Percentiles rank a stretch among this genome's conserved stretches.
These are phyloP conservation scores for Microtus pennsylvanicus DNA, from an alignment of 2,113 vertebrate species.

Conservation along the genomic window DNA sequence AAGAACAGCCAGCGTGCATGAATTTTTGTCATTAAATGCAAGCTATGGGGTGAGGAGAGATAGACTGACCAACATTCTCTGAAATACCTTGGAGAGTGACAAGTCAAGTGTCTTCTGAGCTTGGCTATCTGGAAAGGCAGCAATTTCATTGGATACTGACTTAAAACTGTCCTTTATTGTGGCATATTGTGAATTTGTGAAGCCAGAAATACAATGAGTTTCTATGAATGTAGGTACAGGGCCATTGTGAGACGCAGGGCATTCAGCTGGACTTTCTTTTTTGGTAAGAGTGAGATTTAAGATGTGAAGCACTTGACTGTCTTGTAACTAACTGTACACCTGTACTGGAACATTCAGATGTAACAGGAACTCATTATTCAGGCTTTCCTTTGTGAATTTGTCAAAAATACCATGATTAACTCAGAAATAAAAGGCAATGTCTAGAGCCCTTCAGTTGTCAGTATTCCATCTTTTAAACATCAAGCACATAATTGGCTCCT, in stretches of 20 bases:
- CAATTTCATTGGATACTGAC: conserved; percentile 34
- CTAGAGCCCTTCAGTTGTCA: conserved; percentile 14
- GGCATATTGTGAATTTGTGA: background rate
- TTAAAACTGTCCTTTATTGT: conserved; percentile 48
- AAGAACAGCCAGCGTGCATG: conserved; percentile 74
- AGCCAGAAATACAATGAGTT: background rate
- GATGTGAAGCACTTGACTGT: background rate
- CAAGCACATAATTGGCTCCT: conserved; percentile 55
- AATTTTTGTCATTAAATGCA: conserved; percentile 76
- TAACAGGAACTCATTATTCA: conserved; percentile 40
- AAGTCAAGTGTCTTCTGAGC: conserved; percentile 12
- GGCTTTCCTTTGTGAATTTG: conserved; percentile 46
- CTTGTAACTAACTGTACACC: conserved; percentile 35
- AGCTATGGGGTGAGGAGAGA: conserved; percentile 7
- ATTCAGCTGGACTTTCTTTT: conserved; percentile 46
- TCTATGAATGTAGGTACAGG: conserved; percentile 29
- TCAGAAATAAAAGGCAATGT: conserved; percentile 65
- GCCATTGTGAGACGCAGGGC: background rate
- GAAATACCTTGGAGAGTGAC: background rate
- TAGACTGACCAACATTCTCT: conserved; percentile 3
- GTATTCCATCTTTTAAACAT: conserved; percentile 64
- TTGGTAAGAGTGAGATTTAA: conserved; percentile 28
- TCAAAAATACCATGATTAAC: conserved; percentile 54
- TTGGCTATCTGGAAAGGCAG: background rate
- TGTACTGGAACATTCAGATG: conserved; percentile 54